phyloP scores from a whole-genome alignment of 2,888 invertebrate species.

The Ypsolopha sequella region DNA sequence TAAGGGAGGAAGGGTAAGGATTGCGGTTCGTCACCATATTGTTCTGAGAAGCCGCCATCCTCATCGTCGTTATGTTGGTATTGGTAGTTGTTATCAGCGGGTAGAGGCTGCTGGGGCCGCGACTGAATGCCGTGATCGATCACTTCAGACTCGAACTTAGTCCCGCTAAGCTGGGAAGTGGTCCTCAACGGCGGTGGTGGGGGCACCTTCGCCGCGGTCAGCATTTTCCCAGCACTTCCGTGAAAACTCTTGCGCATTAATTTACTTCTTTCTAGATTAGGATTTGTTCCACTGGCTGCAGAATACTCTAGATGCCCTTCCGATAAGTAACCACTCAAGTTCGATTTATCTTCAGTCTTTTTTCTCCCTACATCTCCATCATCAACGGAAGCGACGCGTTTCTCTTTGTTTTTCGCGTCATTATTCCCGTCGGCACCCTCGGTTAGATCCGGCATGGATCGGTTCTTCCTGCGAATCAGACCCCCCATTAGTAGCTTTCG shows the following conservation, averaged over 20 bases:
- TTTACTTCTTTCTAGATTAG: conserved; percentile 87
- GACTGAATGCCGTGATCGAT: conserved; percentile 50
- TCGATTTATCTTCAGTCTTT: conserved; percentile 69
- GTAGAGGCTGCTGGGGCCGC: conserved; percentile 52
- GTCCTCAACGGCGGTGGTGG: conserved; percentile 89
- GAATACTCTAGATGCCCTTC: conserved; percentile 89
- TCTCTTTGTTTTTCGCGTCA: conserved; percentile 45
- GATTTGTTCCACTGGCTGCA: conserved; percentile 76
- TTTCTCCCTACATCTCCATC: conserved; percentile 81
- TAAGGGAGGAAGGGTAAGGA: conserved; percentile 74
- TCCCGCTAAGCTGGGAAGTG: conserved; percentile 84
- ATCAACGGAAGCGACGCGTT: conserved; percentile 73
- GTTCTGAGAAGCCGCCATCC: conserved; percentile 58
- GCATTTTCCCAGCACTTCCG: conserved; percentile 84
- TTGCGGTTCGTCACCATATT: conserved; percentile 69
- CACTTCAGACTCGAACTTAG: conserved; percentile 73
- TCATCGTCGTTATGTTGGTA: conserved; percentile 46
- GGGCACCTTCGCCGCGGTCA: conserved; percentile 87
- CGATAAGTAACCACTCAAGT: conserved; percentile 84
- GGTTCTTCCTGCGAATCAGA: conserved; percentile 86
- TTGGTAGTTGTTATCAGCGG: conserved; percentile 28
- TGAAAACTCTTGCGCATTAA: conserved; percentile 92
- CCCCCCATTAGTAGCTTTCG: conserved; percentile 92
- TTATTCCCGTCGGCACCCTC: conserved; percentile 77
- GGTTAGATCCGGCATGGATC: conserved; percentile 92